Evolutionary conservation across 2,113 vertebrate species (phyloP).

Genomic region (Austrofundulus limnaeus): DNA sequence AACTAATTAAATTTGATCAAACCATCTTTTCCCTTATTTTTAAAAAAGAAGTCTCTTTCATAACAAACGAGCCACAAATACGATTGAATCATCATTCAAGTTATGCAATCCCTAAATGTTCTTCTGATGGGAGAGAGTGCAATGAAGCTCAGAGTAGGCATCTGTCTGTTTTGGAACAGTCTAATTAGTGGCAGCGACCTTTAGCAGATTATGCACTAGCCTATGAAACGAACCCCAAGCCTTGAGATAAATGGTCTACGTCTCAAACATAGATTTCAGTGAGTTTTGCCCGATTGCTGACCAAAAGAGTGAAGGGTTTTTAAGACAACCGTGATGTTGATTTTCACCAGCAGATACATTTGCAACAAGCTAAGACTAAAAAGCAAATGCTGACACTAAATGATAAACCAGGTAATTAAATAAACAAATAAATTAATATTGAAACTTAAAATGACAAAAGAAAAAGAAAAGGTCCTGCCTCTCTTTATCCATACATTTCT

Average conservation of each 20-base stretch:
- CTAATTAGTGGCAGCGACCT: constrained; percentile 75
- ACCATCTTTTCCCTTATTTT: constrained; percentile 22
- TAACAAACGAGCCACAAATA: constrained; percentile 15
- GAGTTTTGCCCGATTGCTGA: constrained; percentile 14
- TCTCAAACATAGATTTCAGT: constrained; percentile 33
- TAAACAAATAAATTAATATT: too few relatives aligned
- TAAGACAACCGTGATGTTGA: constrained; percentile 8
- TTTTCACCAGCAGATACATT: background rate
- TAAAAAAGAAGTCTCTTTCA: constrained; percentile 17
- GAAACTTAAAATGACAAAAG: too few relatives aligned
- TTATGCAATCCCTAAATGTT: constrained; percentile 55
- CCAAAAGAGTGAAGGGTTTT: constrained; percentile 18
- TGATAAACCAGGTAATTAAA: too few relatives aligned
- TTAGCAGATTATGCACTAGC: constrained; percentile 62
- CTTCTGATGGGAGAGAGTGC: constrained; percentile 43
- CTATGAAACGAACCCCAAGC: constrained; percentile 65
- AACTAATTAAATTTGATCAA: constrained; percentile 21
- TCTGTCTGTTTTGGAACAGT: constrained; percentile 63
- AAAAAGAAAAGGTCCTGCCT: too few relatives aligned
- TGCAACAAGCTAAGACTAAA: background rate
- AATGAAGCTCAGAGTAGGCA: constrained; percentile 56
- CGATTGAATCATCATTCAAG: constrained; percentile 35
- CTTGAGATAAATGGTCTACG: constrained; percentile 45
- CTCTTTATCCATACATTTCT: too few relatives aligned
- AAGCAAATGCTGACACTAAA: too few relatives aligned